These are phyloP conservation scores for Ctenosaura bakeri DNA, from an alignment of 2,797 vertebrate species.

Conservation along the genomic window DNA sequence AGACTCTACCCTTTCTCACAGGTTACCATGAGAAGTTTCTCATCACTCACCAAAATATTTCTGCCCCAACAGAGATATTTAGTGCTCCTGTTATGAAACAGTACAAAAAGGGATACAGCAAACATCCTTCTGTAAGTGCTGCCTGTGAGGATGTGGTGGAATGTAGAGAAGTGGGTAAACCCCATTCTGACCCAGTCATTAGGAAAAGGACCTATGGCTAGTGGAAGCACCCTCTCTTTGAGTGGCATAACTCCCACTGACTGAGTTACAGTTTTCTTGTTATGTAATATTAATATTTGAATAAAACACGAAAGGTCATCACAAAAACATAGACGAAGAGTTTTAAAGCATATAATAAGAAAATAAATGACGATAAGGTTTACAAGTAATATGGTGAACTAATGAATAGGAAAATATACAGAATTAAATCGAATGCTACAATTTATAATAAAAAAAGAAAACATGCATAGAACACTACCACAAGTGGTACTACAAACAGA, in stretches of 20 bases:
- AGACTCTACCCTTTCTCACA: neutral
- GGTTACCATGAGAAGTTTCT: neutral
- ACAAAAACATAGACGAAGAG: too few species aligned
- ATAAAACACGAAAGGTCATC: too few species aligned
- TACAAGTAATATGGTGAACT: too few species aligned
- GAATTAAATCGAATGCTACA: too few species aligned
- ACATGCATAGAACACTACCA: too few species aligned
- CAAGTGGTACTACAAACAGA: too few species aligned
- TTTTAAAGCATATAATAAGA: too few species aligned
- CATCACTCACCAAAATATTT: neutral
- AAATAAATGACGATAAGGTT: too few species aligned
- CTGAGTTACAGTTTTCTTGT: neutral
- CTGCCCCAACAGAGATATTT: neutral
- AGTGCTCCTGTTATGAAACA: neutral
- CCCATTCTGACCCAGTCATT: neutral
- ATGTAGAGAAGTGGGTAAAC: neutral
- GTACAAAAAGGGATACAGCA: neutral
- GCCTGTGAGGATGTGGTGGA: neutral
- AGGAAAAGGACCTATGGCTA: neutral
- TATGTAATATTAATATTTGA: conserved; percentile 2
- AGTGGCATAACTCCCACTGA: neutral
- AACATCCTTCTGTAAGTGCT: neutral
- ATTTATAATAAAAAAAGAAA: too few species aligned
- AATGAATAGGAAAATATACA: too few species aligned
- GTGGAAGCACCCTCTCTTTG: neutral